phyloP scores from a whole-genome alignment of 1,140 invertebrate genomes.

The Polypedilum vanderplanki region DNA sequence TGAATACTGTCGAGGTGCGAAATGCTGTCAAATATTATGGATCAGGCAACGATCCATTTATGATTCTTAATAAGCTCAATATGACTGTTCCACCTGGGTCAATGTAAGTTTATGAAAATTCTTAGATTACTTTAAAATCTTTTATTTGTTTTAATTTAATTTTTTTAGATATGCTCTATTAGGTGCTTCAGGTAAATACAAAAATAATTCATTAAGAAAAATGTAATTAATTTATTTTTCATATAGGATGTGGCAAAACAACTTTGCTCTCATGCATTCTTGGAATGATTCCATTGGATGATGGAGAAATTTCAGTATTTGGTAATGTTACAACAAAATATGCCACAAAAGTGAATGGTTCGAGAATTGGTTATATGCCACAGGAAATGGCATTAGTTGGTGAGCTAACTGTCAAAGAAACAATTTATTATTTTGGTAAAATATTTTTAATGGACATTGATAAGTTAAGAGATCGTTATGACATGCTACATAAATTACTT shows the following conservation, averaged over 20 bases:
- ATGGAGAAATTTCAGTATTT: constrained; percentile 66
- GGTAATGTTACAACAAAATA: constrained; percentile 62
- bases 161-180: background rate
- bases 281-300: constrained; percentile 59
- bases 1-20: constrained; percentile 41
- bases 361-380: constrained; percentile 70
- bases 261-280: constrained; percentile 75
- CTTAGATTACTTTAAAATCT: background rate
- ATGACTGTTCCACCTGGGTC: constrained; percentile 46
- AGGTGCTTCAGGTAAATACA: background rate
- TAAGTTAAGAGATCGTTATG: constrained; percentile 56
- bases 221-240: background rate
- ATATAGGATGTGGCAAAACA: constrained; percentile 57
- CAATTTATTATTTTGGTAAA: constrained; percentile 74
- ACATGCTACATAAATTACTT: constrained; percentile 58
- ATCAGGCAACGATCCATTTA: constrained; percentile 35
- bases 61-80: constrained; percentile 43
- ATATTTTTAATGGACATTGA: constrained; percentile 62
- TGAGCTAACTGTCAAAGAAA: constrained; percentile 73
- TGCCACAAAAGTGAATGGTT: constrained; percentile 63
- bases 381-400: constrained; percentile 72
- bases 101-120: constrained; percentile 42
- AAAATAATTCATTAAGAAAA: constrained; percentile 2
- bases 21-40: constrained; percentile 46
- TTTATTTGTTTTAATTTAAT: background rate